phyloP scores from a whole-genome alignment of 2,888 invertebrate genomes.

The Troides oblongomaculatus region DNA sequence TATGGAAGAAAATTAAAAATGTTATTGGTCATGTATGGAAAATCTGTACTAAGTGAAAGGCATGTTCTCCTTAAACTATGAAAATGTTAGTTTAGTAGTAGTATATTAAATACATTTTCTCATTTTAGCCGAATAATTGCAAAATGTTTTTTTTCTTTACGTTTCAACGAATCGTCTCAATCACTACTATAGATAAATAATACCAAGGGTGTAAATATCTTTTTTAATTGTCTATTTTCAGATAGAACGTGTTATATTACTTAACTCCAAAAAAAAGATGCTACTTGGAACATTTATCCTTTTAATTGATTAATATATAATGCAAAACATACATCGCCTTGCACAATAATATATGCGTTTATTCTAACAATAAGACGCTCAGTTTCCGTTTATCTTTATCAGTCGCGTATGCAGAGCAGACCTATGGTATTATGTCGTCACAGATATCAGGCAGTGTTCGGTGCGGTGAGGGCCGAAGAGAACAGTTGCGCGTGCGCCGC shows the following conservation, averaged over 20 bases:
- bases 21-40: no score
- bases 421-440: slow-evolving; percentile 20
- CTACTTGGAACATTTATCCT: not conserved
- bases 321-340: not conserved
- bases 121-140: no score
- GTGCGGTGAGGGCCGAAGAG: slow-evolving; percentile 25
- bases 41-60: no score
- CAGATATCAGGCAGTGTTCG: slow-evolving; percentile 28
- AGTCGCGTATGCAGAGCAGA: slow-evolving; percentile 20
- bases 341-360: not conserved
- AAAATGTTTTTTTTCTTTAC: no score
- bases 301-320: not conserved
- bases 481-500: slow-evolving; percentile 74
- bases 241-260: not conserved
- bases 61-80: no score
- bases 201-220: no score
- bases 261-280: not conserved
- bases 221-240: not conserved
- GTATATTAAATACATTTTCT: no score
- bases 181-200: no score
- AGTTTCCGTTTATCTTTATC: slow-evolving; percentile 26
- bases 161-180: no score
- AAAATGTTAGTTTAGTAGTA: no score
- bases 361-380: slow-evolving; percentile 3
- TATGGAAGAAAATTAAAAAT: no score